phyloP scores from a whole-genome alignment of 1,140 invertebrate species.

The Leptoteleia sp. region DNA sequence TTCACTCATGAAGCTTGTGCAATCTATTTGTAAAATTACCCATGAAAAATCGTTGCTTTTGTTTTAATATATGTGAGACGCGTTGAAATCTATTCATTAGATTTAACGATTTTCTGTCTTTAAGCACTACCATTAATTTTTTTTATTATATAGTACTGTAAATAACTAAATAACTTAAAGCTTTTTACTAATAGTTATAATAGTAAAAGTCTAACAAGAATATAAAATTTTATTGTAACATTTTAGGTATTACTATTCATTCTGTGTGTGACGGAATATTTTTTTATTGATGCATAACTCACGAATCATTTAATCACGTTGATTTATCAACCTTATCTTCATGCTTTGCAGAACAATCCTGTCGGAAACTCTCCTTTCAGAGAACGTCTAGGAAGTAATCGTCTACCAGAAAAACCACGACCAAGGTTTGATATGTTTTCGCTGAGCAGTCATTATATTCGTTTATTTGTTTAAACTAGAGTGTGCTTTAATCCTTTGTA shows the following conservation, averaged over 20 bases:
- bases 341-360: constrained; percentile 80
- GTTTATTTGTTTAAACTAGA: constrained; percentile 10
- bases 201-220: too few relatives aligned
- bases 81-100: too few relatives aligned
- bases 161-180: not conserved
- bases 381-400: constrained; percentile 92
- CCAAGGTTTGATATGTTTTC: constrained; percentile 86
- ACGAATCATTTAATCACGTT: constrained; percentile 15
- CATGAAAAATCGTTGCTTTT: not conserved
- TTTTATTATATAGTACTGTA: too few relatives aligned
- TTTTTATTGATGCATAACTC: too few relatives aligned
- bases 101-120: too few relatives aligned
- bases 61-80: too few relatives aligned
- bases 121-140: too few relatives aligned
- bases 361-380: constrained; percentile 90
- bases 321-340: constrained; percentile 65
- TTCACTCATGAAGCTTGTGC: constrained; percentile 64
- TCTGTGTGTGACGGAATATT: not conserved
- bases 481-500: too few relatives aligned
- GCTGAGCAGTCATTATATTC: constrained; percentile 29
- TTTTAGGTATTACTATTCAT: not conserved
- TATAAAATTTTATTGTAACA: not conserved
- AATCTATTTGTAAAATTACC: not conserved
- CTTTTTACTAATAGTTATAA: not conserved
- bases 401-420: constrained; percentile 89